Conservation (phyloP, 1,140 invertebrate genomes). For the Drosophila pachea region DNA sequence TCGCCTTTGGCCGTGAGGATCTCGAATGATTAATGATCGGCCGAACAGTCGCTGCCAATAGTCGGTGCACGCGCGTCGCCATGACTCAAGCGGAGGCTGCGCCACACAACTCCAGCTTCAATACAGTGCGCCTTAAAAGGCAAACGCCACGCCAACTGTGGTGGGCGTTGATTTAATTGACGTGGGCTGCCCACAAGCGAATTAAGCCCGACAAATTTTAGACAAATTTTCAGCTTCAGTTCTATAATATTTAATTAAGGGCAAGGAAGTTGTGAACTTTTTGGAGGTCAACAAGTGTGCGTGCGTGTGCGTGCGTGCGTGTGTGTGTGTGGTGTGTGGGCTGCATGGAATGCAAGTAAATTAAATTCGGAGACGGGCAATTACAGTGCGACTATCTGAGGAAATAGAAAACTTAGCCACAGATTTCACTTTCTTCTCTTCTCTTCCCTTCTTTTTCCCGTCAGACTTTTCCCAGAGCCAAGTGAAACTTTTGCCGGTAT, state of each 20-base stretch:
- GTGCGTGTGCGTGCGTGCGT: conserved; percentile 13
- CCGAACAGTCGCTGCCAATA: conserved; percentile 30
- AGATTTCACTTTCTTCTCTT: conserved; percentile 41
- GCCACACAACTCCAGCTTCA: conserved; percentile 39
- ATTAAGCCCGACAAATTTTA: conserved; percentile 30
- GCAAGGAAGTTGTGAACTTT: conserved; percentile 38
- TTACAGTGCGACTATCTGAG: conserved; percentile 28
- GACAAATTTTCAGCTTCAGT: conserved; percentile 17
- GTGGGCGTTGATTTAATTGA: conserved; percentile 61
- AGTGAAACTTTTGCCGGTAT: conserved; percentile 31
- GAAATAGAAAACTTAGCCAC: background rate
- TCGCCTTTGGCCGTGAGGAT: conserved; percentile 47
- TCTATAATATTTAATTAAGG: conserved; percentile 56
- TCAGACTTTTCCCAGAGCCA: conserved; percentile 28
- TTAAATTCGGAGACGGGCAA: conserved; percentile 9
- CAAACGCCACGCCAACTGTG: conserved; percentile 16
- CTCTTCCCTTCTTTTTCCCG: no score
- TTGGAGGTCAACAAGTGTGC: conserved; percentile 51
- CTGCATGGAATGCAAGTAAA: conserved; percentile 12
- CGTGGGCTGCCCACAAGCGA: conserved; percentile 55
- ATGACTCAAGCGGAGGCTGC: conserved; percentile 54
- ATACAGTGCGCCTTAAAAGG: conserved; percentile 42
- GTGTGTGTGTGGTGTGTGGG: background rate
- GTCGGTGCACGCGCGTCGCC: conserved; percentile 41
- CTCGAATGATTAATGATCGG: conserved; percentile 60